A percentile compares a stretch with the other conserved stretches of the same genome.
Evolutionary conservation across 2,113 vertebrate species (phyloP).

Genomic region (Sciurus niger): DNA sequence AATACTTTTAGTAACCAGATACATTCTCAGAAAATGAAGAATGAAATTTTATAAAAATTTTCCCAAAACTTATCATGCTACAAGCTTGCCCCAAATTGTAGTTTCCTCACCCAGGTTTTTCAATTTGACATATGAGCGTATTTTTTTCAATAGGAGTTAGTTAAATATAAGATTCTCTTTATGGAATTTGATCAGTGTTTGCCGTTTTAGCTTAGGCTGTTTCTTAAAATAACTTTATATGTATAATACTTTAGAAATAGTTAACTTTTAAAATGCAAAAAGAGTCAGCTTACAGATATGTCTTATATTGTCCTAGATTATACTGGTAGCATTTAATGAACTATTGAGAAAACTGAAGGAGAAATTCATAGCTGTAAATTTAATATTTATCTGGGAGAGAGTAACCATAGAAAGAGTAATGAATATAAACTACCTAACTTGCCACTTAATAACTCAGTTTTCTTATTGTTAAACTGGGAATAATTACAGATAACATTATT

Average conservation of each 20-base stretch:
- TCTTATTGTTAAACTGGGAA: conserved; percentile 65
- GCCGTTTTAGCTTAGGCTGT: background rate
- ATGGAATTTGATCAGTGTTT: background rate
- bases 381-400: conserved; percentile 39
- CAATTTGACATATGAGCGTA: background rate
- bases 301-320: background rate
- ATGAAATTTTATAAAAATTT: conserved; percentile 26
- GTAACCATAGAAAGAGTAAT: background rate
- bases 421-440: conserved; percentile 47
- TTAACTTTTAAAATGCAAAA: conserved; percentile 5
- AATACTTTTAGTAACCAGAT: background rate
- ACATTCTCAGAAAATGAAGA: background rate
- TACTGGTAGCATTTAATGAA: conserved; percentile 11
- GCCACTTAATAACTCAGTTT: conserved; percentile 61
- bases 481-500: conserved; percentile 66
- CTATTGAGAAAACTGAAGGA: conserved; percentile 9
- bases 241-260: conserved; percentile 28
- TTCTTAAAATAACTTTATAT: background rate
- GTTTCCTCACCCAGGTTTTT: conserved; percentile 11
- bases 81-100: background rate
- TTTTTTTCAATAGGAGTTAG: conserved; percentile 39
- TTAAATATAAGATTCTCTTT: conserved; percentile 31
- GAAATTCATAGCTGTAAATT: conserved; percentile 29
- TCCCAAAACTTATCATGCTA: background rate
- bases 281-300: background rate